phyloP scores from a whole-genome alignment of 2,797 vertebrate species.

The Pampus argenteus region DNA sequence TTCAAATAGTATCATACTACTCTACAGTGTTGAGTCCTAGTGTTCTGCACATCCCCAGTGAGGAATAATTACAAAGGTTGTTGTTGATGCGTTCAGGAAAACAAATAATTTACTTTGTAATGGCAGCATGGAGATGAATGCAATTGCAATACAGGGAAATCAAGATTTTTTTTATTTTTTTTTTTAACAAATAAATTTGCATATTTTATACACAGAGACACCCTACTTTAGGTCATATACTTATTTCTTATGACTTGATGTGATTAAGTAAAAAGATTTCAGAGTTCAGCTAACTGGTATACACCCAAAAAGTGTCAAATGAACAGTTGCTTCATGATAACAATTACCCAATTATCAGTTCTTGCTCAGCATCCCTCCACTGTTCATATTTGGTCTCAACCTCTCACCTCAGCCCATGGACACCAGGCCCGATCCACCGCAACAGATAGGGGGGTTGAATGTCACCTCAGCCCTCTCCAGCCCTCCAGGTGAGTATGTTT shows the following conservation, averaged over 20 bases:
- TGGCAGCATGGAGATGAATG: constrained; percentile 54
- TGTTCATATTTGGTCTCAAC: constrained; percentile 58
- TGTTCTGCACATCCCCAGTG: constrained; percentile 66
- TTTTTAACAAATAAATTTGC: background rate
- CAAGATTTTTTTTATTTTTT: background rate
- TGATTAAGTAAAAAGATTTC: background rate
- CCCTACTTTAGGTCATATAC: constrained; percentile 12
- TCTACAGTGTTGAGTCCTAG: constrained; percentile 64
- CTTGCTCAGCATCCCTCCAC: constrained; percentile 46
- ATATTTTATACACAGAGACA: constrained; percentile 5
- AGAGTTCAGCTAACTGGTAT: constrained; percentile 41
- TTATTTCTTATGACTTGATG: background rate
- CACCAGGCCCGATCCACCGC: constrained; percentile 77
- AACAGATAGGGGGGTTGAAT: constrained; percentile 78
- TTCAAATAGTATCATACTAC: constrained; percentile 84
- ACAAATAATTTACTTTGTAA: constrained; percentile 72
- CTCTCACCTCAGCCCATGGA: constrained; percentile 79
- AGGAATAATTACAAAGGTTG: constrained; percentile 75
- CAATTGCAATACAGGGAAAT: constrained; percentile 31
- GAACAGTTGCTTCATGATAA: constrained; percentile 53
- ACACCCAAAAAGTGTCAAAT: constrained; percentile 65
- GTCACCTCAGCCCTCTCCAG: constrained; percentile 84
- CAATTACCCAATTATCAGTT: constrained; percentile 40
- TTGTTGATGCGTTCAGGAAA: constrained; percentile 71
- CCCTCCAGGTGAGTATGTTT: constrained; percentile 89